Base-by-base conservation (phyloP, 2,888 invertebrate species). In the Pelosia muscerda region DNA sequence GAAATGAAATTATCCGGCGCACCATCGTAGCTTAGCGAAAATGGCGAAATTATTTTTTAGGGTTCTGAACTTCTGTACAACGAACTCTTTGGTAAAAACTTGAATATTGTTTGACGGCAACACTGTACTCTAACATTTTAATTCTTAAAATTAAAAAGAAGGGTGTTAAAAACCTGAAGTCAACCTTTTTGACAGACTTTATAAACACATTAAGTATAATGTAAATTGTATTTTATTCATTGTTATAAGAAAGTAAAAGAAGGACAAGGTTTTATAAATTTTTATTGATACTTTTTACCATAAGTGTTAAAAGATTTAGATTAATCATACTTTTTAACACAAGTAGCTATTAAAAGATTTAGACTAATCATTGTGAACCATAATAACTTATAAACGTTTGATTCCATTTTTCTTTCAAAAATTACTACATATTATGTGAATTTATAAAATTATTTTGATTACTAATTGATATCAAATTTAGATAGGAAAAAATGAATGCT, bases 1-100 rank as follows among this genome's bases (percentile, higher is more conserved):
- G 74, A 70, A 81, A 85, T 79, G 69, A 82, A 85, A 86, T 87
- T 84, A 85, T 81, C 77, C 65, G 71, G 57, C 73, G 72, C 73
- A 76, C 63, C 77, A 76, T 71, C 57, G 19, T 26, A 61, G 49
- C 22, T 62, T 62, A 22, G 22, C 8, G 22, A 62, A 28, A 62
- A 49, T 57, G 34, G 25, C 53, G 23, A 63, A 60, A 77, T 68
- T 64, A 63, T 31, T 67, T 70, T 68, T 69, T 72, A 61, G 75
- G 67, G 31, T 42, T 65, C 74, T 64, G 61, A 69, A 19, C 58
- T 62, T 72, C 69, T 69, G 58, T 69, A 49, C 42, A 19, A 22
- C 63, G 13, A 55, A 22, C 26, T 56, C 9, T 38, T 63, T 38
- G 55, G 19, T 13, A 23, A 15, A 55, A 19, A n/a, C n/a, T 55